Conservation (phyloP, 1,140 invertebrate genomes). For the Drusus annulatus region DNA sequence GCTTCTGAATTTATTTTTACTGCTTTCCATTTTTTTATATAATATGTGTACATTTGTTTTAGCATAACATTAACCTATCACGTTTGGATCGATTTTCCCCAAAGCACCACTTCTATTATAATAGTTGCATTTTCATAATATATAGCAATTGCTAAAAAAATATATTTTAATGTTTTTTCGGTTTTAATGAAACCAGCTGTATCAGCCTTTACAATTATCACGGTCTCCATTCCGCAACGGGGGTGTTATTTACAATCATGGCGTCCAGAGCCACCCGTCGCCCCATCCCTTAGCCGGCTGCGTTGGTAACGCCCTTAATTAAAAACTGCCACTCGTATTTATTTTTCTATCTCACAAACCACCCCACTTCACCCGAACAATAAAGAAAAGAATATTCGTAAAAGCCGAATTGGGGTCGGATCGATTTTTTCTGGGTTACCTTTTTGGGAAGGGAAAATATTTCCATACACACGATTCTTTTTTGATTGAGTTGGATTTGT, state of each 20-base stretch:
- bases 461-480: too few species aligned
- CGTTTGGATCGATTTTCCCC: too few species aligned
- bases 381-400: slow-evolving; percentile 35
- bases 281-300: slow-evolving; percentile 45
- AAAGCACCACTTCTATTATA: too few species aligned
- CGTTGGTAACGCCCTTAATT: slow-evolving; percentile 59
- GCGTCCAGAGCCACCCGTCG: slow-evolving; percentile 29
- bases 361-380: slow-evolving; percentile 37
- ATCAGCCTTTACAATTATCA: slow-evolving; percentile 38
- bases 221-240: slow-evolving; percentile 51
- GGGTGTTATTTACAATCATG: slow-evolving; percentile 58
- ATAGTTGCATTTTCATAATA: too few species aligned
- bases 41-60: too few species aligned
- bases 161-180: too few species aligned
- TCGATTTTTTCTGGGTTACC: neutral
- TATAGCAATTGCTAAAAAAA: too few species aligned
- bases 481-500: too few species aligned
- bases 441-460: neutral
- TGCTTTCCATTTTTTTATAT: too few species aligned
- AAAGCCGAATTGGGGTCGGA: slow-evolving; percentile 9
- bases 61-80: too few species aligned
- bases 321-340: slow-evolving; percentile 60
- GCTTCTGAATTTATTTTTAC: too few species aligned
- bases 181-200: neutral
- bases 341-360: slow-evolving; percentile 54